Evolutionary conservation across 2,113 vertebrate genomes (phyloP).

Genomic region (Forbesichthys papilliferus): DNA sequence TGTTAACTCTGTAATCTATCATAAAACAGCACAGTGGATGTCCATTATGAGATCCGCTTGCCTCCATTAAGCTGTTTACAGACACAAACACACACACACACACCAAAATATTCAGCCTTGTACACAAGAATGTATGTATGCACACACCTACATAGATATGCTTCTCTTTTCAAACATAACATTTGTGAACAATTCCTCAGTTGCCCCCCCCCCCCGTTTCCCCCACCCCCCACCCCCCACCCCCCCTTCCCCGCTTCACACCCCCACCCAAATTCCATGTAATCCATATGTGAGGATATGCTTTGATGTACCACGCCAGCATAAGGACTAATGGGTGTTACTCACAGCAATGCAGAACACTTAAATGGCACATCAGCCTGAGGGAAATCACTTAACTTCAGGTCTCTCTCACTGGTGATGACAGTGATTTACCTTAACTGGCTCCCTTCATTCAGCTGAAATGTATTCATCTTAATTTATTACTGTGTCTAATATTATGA

Average conservation of each 20-base stretch:
- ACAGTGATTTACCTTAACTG: conserved; percentile 48
- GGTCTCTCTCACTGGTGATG: conserved; percentile 64
- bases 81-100: conserved; percentile 14
- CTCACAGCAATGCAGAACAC: conserved; percentile 89
- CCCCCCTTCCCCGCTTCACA: no score
- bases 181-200: conserved; percentile 19
- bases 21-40: conserved; percentile 46
- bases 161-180: neutral
- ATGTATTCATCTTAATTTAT: conserved; percentile 32
- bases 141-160: conserved; percentile 21
- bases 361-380: conserved; percentile 87
- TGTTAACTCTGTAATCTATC: conserved; percentile 62
- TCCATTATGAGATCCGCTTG: conserved; percentile 70
- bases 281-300: conserved; percentile 87
- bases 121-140: neutral
- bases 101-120: conserved; percentile 15
- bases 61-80: conserved; percentile 68
- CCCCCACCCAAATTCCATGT: conserved; percentile 76
- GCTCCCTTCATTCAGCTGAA: conserved; percentile 47
- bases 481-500: no score
- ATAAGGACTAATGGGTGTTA: conserved; percentile 88
- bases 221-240: neutral
- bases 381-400: conserved; percentile 84
- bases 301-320: conserved; percentile 93
- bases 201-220: neutral